Conservation (phyloP, 2,113 vertebrate genomes). For the Melanostigma gelatinosum region DNA sequence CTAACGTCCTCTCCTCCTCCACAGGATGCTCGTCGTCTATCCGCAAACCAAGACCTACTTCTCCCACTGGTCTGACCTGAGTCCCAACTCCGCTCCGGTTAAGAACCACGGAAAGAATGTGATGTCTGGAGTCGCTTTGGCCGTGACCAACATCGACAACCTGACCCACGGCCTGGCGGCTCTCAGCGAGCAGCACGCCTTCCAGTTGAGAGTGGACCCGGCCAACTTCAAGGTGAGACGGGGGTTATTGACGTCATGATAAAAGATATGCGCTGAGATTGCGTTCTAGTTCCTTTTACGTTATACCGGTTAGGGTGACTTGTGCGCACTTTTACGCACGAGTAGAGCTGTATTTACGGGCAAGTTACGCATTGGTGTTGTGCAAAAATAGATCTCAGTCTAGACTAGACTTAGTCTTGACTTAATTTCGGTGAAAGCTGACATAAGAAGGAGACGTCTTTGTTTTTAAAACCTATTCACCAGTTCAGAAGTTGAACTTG, state of each 20-base stretch:
- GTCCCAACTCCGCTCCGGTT: constrained; percentile 71
- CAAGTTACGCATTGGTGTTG: neutral
- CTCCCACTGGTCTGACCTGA: constrained; percentile 82
- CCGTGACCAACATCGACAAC: constrained; percentile 81
- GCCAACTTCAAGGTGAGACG: constrained; percentile 87
- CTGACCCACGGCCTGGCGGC: constrained; percentile 70
- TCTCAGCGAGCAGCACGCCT: constrained; percentile 89
- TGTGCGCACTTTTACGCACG: neutral
- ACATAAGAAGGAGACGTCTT: neutral
- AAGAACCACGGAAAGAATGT: constrained; percentile 82
- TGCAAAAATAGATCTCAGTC: neutral
- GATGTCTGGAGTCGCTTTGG: constrained; percentile 68
- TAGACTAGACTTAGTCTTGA: neutral
- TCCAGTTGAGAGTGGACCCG: constrained; percentile 87
- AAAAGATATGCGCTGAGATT: neutral
- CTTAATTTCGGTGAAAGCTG: neutral
- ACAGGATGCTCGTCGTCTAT: constrained; percentile 79
- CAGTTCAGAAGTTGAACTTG: neutral
- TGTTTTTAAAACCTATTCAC: neutral
- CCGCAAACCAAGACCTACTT: constrained; percentile 92
- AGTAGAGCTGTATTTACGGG: neutral
- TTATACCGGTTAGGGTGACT: too few species aligned
- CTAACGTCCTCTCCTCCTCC: neutral
- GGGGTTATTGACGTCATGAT: neutral
- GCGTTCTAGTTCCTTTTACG: neutral